Evolutionary conservation across 2,113 vertebrate species (phyloP).

Genomic region (Grantiella picta): DNA sequence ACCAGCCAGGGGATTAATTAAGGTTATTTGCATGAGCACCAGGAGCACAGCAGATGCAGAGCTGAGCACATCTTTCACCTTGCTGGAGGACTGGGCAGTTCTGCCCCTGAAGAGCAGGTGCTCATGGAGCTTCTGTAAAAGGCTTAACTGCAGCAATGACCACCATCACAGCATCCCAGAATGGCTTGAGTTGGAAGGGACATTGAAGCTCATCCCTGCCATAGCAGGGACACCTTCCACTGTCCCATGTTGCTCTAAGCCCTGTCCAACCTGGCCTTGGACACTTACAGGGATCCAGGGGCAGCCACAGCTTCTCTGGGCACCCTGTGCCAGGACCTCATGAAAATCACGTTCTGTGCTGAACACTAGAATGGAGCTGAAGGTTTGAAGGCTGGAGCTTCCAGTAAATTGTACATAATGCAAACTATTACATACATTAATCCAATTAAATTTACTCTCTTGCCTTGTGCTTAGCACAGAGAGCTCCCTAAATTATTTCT

Average conservation of each 20-base stretch:
- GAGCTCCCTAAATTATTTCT: background rate
- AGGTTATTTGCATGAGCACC: background rate
- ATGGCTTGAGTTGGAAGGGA: background rate
- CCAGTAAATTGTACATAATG: background rate
- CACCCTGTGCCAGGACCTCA: background rate
- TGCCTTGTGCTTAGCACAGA: background rate
- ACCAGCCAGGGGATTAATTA: background rate
- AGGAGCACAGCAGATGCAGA: background rate
- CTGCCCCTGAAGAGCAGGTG: rapidly evolving
- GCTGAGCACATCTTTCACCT: background rate
- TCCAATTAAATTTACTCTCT: background rate
- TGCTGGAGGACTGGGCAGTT: background rate
- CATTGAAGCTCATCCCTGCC: background rate
- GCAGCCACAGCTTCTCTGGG: background rate
- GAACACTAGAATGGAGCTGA: background rate
- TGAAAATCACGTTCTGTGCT: rapidly evolving
- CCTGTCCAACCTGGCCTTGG: rapidly evolving
- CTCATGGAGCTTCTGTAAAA: background rate
- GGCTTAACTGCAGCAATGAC: background rate
- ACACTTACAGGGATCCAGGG: background rate
- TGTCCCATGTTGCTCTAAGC: rapidly evolving
- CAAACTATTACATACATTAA: background rate
- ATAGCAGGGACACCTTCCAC: background rate
- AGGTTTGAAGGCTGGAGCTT: background rate
- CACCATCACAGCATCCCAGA: background rate